Evolutionary conservation across 2,888 invertebrate species (phyloP).

Genomic region (Lepidocyrtoides sp.): DNA sequence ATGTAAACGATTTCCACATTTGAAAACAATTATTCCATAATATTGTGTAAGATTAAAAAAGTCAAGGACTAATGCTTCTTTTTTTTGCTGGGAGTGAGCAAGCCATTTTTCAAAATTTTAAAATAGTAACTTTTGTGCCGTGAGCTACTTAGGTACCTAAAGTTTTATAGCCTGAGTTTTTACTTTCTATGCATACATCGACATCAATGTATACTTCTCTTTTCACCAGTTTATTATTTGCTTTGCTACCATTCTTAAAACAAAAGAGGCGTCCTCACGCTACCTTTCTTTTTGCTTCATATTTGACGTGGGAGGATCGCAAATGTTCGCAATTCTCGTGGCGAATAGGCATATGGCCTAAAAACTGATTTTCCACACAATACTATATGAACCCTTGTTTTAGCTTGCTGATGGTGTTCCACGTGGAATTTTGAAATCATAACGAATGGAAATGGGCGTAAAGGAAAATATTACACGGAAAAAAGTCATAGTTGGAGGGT

Average conservation of each 20-base stretch:
- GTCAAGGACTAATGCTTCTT: no score
- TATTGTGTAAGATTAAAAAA: no score
- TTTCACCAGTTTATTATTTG: no score
- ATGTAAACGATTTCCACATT: no score
- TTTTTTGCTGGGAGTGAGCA: no score
- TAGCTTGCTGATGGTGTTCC: constrained; percentile 20
- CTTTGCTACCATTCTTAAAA: not conserved
- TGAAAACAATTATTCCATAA: no score
- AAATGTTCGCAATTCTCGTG: not conserved
- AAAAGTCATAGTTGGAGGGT: not conserved
- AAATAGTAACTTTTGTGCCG: not conserved
- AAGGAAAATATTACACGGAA: constrained; percentile 7
- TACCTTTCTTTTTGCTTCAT: not conserved
- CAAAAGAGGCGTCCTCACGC: constrained; percentile 21
- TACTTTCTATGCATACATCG: constrained; percentile 1
- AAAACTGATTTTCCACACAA: constrained; percentile 48
- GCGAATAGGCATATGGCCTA: not conserved
- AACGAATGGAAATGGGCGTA: not conserved
- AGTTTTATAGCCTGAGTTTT: constrained; percentile 2
- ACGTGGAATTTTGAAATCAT: constrained; percentile 64
- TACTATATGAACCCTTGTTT: not conserved
- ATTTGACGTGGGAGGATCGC: constrained; percentile 48
- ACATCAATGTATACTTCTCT: not conserved
- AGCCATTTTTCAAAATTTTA: no score
- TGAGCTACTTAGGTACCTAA: not conserved